phyloP scores from a whole-genome alignment of 2,113 vertebrate species.

The Anolis carolinensis region DNA sequence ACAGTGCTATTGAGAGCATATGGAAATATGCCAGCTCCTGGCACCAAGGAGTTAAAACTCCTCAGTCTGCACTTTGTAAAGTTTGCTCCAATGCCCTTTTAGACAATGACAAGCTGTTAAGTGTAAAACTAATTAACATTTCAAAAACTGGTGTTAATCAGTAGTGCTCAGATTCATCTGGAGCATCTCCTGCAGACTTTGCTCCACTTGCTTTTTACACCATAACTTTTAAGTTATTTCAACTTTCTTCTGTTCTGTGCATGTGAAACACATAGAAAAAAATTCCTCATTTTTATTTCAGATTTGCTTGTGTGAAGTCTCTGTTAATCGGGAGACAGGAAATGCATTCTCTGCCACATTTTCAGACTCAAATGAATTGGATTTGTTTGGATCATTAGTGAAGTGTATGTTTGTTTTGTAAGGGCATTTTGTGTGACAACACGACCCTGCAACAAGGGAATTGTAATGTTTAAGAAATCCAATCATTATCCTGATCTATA shows the following conservation, averaged over 20 bases:
- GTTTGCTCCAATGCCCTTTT: conserved; percentile 76
- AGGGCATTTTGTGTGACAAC: neutral
- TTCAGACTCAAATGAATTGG: neutral
- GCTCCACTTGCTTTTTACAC: conserved; percentile 65
- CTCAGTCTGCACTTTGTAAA: conserved; percentile 71
- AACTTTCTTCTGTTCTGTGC: conserved; percentile 65
- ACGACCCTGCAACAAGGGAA: neutral
- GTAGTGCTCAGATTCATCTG: conserved; percentile 70
- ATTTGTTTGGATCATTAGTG: neutral
- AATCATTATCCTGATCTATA: neutral
- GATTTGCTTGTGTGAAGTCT: neutral
- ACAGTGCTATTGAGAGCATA: conserved; percentile 67
- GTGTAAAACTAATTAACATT: conserved; percentile 84
- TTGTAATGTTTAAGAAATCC: conserved; percentile 1
- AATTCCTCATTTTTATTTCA: neutral
- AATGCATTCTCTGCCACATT: neutral
- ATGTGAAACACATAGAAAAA: conserved; percentile 49
- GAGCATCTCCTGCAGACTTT: conserved; percentile 58
- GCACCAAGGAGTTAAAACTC: conserved; percentile 76
- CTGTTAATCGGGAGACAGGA: neutral
- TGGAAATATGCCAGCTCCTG: conserved; percentile 60
- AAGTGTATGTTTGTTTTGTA: neutral
- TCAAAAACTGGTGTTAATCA: conserved; percentile 81
- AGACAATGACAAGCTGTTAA: conserved; percentile 79
- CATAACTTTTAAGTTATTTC: conserved; percentile 69